phyloP scores from a whole-genome alignment of 2,113 vertebrate species.

The Astur gentilis region DNA sequence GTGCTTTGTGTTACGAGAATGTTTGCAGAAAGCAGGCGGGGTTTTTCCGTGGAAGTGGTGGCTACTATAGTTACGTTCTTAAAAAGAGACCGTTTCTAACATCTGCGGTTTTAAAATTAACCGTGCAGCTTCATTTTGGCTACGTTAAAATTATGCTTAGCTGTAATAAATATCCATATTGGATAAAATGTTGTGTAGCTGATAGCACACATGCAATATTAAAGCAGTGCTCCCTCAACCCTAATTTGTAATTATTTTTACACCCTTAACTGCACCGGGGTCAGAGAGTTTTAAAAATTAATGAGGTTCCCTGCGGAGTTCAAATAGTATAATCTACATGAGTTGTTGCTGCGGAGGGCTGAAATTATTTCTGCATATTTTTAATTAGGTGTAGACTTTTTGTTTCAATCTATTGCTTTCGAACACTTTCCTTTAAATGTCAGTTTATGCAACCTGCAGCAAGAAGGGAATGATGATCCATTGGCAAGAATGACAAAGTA shows the following conservation, averaged over 20 bases:
- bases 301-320: slow-evolving; percentile 77
- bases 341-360: slow-evolving; percentile 59
- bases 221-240: slow-evolving; percentile 66
- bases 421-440: neutral
- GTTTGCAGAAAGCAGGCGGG: neutral
- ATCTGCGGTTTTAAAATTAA: slow-evolving; percentile 1
- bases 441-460: neutral
- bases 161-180: slow-evolving; percentile 22
- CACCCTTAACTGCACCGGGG: slow-evolving; percentile 70
- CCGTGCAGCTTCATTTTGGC: neutral
- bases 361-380: slow-evolving; percentile 54
- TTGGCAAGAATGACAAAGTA: neutral
- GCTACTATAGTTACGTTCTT: slow-evolving; percentile 27
- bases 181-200: slow-evolving; percentile 22
- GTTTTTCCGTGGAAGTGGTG: neutral
- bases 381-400: slow-evolving; percentile 51
- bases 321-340: slow-evolving; percentile 68
- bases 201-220: slow-evolving; percentile 56
- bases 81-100: slow-evolving; percentile 16
- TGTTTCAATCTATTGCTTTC: neutral
- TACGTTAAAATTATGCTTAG: neutral
- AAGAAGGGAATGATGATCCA: neutral
- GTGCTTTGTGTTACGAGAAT: slow-evolving; percentile 68
- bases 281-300: slow-evolving; percentile 82
- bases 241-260: slow-evolving; percentile 81